phyloP scores from a whole-genome alignment of 2,797 vertebrate genomes.

The Numenius phaeopus region DNA sequence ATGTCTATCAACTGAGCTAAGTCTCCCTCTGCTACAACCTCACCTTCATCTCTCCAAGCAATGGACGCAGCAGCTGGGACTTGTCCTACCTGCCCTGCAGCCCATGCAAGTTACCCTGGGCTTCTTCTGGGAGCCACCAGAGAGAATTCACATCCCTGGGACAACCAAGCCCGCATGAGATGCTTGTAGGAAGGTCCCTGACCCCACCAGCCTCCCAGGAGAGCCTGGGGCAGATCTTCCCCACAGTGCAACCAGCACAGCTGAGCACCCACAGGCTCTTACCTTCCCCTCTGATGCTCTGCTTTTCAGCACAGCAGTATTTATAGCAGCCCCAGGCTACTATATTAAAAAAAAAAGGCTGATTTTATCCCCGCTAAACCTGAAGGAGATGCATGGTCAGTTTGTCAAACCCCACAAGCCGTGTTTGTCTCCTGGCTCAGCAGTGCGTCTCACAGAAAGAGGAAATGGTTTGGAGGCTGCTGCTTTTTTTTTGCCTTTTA shows the following conservation, averaged over 20 bases:
- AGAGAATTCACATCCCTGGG: neutral
- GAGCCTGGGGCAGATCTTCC: neutral
- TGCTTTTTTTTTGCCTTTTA: neutral
- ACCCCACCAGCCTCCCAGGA: neutral
- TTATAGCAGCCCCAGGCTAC: neutral
- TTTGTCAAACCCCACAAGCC: neutral
- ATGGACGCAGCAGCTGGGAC: neutral
- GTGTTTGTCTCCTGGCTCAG: conserved; percentile 44
- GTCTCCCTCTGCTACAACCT: neutral
- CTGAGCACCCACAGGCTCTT: neutral
- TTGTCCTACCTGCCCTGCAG: neutral
- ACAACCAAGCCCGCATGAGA: neutral
- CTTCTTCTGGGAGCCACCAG: neutral
- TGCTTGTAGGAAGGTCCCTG: neutral
- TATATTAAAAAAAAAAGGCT: neutral
- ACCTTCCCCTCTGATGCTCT: neutral
- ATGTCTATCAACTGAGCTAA: neutral
- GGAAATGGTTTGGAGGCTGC: conserved; percentile 59
- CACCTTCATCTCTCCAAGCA: neutral
- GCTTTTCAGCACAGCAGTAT: neutral
- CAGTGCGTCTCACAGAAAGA: conserved; percentile 42
- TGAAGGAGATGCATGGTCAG: neutral
- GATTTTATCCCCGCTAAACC: neutral
- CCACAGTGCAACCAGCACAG: neutral
- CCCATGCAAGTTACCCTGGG: neutral